A percentile compares a stretch with the other conserved stretches of the same genome.
These are phyloP conservation scores for Melipona quadrifasciata DNA, from an alignment of 1,140 invertebrate genomes.

Conservation along the genomic window DNA sequence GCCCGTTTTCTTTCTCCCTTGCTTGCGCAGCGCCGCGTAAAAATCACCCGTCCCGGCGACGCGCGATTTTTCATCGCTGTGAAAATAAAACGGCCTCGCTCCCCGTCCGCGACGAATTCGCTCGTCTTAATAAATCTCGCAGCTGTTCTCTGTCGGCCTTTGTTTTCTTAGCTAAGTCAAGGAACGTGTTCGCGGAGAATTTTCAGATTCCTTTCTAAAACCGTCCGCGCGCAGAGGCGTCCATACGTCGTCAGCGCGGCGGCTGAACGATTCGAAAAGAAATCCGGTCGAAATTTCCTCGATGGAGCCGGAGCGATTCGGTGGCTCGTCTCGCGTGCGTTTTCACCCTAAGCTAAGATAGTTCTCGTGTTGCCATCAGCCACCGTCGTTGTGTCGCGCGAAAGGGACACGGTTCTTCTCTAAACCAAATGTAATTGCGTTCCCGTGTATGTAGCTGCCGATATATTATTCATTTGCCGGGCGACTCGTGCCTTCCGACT, in stretches of 20 bases:
- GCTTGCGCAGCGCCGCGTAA: too few relatives aligned
- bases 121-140: slow-evolving; percentile 34
- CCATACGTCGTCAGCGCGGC: background rate
- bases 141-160: slow-evolving; percentile 14
- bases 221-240: background rate
- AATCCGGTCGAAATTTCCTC: background rate
- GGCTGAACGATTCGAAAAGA: background rate
- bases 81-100: slow-evolving; percentile 15
- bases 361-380: slow-evolving; percentile 37
- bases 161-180: slow-evolving; percentile 38
- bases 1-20: background rate
- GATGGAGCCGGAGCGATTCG: background rate
- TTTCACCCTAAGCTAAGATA: slow-evolving; percentile 42
- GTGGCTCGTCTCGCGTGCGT: slow-evolving; percentile 3
- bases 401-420: slow-evolving; percentile 11
- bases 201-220: slow-evolving; percentile 41
- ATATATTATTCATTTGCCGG: slow-evolving; percentile 36
- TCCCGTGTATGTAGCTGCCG: slow-evolving; percentile 37
- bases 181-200: background rate
- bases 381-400: background rate
- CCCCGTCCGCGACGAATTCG: slow-evolving; percentile 1
- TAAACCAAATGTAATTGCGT: slow-evolving; percentile 40
- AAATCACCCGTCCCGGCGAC: background rate
- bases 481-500: background rate
- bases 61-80: slow-evolving; percentile 37